Percentiles rank a stretch among this genome's conserved stretches.
Conservation (phyloP, 2,797 vertebrate species). For the Fundulus diaphanus region DNA sequence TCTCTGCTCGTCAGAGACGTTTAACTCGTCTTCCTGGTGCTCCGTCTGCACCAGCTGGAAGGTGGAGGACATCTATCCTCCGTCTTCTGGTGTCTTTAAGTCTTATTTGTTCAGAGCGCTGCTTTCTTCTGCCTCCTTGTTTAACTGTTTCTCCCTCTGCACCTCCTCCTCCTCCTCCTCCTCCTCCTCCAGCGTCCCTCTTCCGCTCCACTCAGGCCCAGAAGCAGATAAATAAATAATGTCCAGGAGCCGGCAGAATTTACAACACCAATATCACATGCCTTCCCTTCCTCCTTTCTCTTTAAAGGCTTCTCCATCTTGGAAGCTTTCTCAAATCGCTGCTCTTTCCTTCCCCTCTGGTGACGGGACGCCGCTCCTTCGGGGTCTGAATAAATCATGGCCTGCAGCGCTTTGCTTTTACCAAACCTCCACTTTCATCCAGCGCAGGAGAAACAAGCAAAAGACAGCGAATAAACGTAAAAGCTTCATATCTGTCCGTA, state of each 20-base stretch:
- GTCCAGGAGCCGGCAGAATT: slow-evolving; percentile 63
- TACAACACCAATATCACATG: slow-evolving; percentile 54
- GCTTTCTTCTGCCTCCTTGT: slow-evolving; percentile 20
- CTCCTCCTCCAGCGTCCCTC: slow-evolving; percentile 14
- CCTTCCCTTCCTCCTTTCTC: slow-evolving; percentile 30
- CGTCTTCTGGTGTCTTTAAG: not conserved
- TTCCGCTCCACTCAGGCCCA: slow-evolving; percentile 43
- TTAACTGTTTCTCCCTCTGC: slow-evolving; percentile 24
- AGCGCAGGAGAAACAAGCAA: slow-evolving; percentile 34
- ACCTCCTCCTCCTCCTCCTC: slow-evolving; percentile 6
- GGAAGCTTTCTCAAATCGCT: slow-evolving; percentile 36
- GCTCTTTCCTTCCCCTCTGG: slow-evolving; percentile 36
- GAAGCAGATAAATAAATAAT: slow-evolving; percentile 72
- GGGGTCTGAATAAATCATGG: slow-evolving; percentile 75
- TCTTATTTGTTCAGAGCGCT: not conserved
- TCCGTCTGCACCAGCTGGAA: slow-evolving; percentile 3
- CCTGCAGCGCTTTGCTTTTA: slow-evolving; percentile 61
- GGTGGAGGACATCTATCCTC: no score
- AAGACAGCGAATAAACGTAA: slow-evolving; percentile 54
- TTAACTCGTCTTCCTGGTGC: slow-evolving; percentile 15
- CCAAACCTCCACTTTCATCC: slow-evolving; percentile 68
- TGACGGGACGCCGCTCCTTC: slow-evolving; percentile 60
- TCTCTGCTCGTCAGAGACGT: slow-evolving; percentile 19
- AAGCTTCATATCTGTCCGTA: slow-evolving; percentile 41
- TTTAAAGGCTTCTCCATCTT: slow-evolving; percentile 48